Conservation (phyloP, 1,140 invertebrate species). For the Sycophila sp. region DNA sequence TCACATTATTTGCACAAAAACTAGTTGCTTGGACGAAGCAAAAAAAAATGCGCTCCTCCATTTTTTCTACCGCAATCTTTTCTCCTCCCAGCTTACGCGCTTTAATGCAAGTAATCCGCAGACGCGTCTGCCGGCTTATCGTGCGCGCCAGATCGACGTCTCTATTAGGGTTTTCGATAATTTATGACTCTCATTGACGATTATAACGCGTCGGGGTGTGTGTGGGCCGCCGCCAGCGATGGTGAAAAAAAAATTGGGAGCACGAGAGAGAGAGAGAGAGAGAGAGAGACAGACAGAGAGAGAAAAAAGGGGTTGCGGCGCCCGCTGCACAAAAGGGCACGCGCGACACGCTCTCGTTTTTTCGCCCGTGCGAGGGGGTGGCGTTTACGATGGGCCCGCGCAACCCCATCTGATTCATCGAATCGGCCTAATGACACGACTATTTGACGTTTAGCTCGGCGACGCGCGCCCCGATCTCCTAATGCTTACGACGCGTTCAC, state of each 20-base stretch:
- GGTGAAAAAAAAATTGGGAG: conserved; percentile 34
- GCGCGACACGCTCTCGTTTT: conserved; percentile 59
- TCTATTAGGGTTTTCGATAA: conserved; percentile 65
- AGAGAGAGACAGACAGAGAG: conserved; percentile 7
- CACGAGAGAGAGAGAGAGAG: conserved; percentile 10
- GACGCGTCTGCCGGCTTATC: conserved; percentile 38
- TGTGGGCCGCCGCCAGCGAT: conserved; percentile 29
- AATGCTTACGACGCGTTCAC: conserved; percentile 11
- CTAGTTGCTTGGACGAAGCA: neutral
- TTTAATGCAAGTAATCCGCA: conserved; percentile 41
- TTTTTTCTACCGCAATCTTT: conserved; percentile 48
- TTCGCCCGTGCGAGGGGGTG: conserved; percentile 47
- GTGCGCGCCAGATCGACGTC: conserved; percentile 49
- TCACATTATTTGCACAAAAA: too few relatives aligned
- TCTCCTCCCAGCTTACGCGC: conserved; percentile 21
- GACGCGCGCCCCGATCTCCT: neutral
- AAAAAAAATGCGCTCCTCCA: conserved; percentile 49
- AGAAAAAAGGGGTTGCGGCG: conserved; percentile 52
- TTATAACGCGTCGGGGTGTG: conserved; percentile 59
- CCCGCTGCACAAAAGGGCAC: conserved; percentile 36
- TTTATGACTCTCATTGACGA: conserved; percentile 66
- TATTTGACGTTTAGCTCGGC: conserved; percentile 52
- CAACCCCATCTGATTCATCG: conserved; percentile 62
- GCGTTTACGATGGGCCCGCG: conserved; percentile 39
- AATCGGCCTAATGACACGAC: conserved; percentile 60